These are phyloP conservation scores for Charina bottae DNA, from an alignment of 2,113 vertebrate genomes.

Conservation along the genomic window DNA sequence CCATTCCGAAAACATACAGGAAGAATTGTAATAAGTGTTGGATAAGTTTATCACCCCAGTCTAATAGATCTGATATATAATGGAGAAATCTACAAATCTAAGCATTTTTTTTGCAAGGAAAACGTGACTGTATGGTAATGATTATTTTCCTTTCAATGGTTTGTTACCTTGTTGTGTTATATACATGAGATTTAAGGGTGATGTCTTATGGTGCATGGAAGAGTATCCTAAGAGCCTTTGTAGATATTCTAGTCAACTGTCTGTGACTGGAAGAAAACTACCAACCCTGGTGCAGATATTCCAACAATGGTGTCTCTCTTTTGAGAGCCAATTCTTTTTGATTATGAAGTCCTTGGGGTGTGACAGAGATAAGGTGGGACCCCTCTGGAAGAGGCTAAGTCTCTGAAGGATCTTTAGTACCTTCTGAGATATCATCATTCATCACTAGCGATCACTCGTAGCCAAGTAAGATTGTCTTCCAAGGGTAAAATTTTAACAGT, in stretches of 20 bases:
- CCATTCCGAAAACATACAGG: not conserved
- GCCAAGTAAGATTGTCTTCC: no score
- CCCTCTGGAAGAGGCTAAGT: not conserved
- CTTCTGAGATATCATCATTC: not conserved
- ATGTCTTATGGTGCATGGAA: not conserved
- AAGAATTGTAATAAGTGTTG: not conserved
- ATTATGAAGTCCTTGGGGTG: not conserved
- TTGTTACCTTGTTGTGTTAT: not conserved
- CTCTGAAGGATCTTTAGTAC: not conserved
- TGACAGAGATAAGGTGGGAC: not conserved
- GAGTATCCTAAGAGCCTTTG: not conserved
- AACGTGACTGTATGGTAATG: not conserved
- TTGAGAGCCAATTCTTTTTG: not conserved
- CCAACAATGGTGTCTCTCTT: not conserved
- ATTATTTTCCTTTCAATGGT: not conserved
- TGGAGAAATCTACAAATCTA: not conserved
- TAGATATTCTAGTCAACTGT: not conserved
- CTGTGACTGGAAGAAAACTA: not conserved
- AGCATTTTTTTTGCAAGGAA: not conserved
- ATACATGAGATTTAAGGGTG: not conserved
- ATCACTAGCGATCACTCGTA: no score
- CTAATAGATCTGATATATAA: not conserved
- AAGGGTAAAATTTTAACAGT: no score
- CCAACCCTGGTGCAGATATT: not conserved
- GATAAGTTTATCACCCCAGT: not conserved